Conservation (phyloP, 2,888 invertebrate species). For the Drosophila villosipedis region DNA sequence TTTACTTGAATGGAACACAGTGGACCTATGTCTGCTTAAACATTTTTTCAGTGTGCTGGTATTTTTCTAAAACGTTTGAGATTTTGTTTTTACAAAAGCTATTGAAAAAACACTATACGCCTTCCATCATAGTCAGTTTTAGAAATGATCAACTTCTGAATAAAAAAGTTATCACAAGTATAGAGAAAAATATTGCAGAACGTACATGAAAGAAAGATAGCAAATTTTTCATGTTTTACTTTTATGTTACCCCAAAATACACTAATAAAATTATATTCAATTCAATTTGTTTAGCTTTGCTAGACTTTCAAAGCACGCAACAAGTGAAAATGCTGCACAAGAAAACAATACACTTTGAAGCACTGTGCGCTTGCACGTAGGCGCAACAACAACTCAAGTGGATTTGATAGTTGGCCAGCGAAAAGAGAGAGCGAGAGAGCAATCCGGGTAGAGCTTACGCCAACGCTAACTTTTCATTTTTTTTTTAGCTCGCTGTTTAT, state of each 20-base stretch:
- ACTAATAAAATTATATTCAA: neutral
- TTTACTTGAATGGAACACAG: slow-evolving; percentile 26
- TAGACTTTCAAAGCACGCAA: neutral
- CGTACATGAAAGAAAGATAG: neutral
- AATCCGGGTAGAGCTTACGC: slow-evolving; percentile 59
- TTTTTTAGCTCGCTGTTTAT: slow-evolving; percentile 41
- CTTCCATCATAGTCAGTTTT: neutral
- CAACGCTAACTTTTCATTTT: slow-evolving; percentile 71
- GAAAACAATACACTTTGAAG: neutral
- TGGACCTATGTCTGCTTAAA: slow-evolving; percentile 5
- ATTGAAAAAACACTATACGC: neutral
- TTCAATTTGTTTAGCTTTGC: neutral
- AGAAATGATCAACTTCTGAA: too few relatives aligned
- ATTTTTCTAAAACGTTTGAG: neutral
- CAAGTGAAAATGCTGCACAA: slow-evolving; percentile 3
- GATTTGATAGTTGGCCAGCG: slow-evolving; percentile 59
- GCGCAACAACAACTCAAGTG: slow-evolving; percentile 54
- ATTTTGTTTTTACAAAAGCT: neutral
- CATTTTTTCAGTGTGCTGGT: too few relatives aligned
- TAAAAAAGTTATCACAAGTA: neutral
- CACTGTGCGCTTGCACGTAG: slow-evolving; percentile 61
- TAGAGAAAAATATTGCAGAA: neutral
- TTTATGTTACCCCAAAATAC: neutral
- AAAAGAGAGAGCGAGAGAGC: slow-evolving; percentile 36
- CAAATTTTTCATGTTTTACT: neutral